Conservation (phyloP, 2,797 vertebrate genomes). For the Luscinia megarhynchos region DNA sequence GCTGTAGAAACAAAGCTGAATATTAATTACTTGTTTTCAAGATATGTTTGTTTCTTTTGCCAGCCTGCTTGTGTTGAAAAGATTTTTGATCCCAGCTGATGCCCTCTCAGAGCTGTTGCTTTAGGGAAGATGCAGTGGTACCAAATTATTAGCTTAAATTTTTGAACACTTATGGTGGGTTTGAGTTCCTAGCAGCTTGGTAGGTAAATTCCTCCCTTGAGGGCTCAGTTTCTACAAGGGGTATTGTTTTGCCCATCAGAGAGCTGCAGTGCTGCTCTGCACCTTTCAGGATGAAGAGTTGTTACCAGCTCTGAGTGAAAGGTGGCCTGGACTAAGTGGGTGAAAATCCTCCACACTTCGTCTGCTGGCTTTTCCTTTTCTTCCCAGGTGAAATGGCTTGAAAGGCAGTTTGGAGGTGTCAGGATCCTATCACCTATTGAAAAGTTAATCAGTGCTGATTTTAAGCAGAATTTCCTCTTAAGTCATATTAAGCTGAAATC, state of each 20-base stretch:
- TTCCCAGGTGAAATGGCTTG: background rate
- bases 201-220: background rate
- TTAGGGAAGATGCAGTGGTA: background rate
- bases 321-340: slow-evolving; percentile 42
- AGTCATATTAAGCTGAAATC: background rate
- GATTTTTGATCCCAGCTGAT: background rate
- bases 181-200: background rate
- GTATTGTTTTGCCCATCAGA: slow-evolving; percentile 6
- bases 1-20: background rate
- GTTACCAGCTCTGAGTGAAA: slow-evolving; percentile 46
- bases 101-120: background rate
- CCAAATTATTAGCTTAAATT: background rate
- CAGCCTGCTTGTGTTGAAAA: background rate
- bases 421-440: background rate
- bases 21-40: background rate
- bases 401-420: slow-evolving; percentile 16
- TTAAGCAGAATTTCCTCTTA: background rate
- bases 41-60: background rate
- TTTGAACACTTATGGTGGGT: background rate
- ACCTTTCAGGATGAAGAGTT: slow-evolving; percentile 67
- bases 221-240: background rate
- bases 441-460: background rate
- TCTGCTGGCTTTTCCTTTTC: slow-evolving; percentile 4
- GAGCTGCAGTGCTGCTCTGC: slow-evolving; percentile 65
- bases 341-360: slow-evolving; percentile 40